Conservation (phyloP, 2,888 invertebrate genomes). For the Entomobrya proxima region DNA sequence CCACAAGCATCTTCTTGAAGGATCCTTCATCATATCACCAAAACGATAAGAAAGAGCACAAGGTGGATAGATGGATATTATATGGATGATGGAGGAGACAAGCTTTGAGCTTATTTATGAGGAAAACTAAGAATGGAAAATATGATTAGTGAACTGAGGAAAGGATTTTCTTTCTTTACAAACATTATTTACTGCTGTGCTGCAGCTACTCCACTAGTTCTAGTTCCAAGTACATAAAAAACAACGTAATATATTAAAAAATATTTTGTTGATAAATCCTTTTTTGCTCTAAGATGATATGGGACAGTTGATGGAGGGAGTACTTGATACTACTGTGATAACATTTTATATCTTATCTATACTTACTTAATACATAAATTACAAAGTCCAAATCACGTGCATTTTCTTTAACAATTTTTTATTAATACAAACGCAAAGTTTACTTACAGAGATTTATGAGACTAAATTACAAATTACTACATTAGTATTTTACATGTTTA, state of each 20-base stretch:
- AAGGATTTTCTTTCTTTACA: constrained; percentile 22
- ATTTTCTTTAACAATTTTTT: neutral
- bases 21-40: neutral
- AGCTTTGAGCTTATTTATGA: constrained; percentile 30
- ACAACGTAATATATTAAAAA: constrained; percentile 22
- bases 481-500: neutral
- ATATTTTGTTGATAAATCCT: constrained; percentile 1
- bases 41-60: neutral
- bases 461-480: constrained; percentile 6
- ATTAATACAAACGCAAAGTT: neutral
- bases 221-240: neutral
- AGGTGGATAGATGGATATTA: neutral
- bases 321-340: neutral
- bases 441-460: constrained; percentile 24
- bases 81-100: constrained; percentile 3
- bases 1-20: constrained; percentile 3
- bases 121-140: constrained; percentile 20
- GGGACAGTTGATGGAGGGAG: neutral
- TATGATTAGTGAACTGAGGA: constrained; percentile 46
- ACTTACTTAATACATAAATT: no score
- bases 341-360: no score
- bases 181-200: neutral
- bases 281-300: neutral
- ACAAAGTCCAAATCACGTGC: neutral
- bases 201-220: no score